Conservation (phyloP, 2,113 vertebrate species). For the Anolis sagrei region DNA sequence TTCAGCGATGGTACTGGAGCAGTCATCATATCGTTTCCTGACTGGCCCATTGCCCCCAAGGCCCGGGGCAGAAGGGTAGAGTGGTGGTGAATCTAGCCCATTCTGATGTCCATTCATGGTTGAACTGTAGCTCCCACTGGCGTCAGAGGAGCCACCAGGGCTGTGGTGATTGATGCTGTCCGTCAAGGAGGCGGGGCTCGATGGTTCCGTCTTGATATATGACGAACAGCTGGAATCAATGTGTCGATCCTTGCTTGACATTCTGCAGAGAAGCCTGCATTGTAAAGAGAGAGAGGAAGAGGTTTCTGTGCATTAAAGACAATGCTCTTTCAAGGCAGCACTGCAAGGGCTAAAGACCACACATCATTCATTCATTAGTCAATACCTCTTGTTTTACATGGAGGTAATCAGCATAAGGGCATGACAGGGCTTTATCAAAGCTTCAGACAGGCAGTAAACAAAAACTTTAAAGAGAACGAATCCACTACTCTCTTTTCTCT, state of each 20-base stretch:
- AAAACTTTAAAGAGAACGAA: slow-evolving; percentile 71
- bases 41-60: slow-evolving; percentile 89
- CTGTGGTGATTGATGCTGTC: slow-evolving; percentile 99
- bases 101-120: slow-evolving; percentile 99
- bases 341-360: slow-evolving; percentile 68
- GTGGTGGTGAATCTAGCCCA: slow-evolving; percentile 96
- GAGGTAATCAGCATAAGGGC: slow-evolving; percentile 91
- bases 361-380: slow-evolving; percentile 92
- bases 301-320: slow-evolving; percentile 72
- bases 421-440: slow-evolving; percentile 88
- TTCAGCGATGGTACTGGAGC: slow-evolving; percentile 96
- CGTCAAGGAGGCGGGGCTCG: slow-evolving; percentile 98
- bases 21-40: slow-evolving; percentile 97
- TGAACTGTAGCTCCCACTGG: slow-evolving; percentile 99
- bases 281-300: slow-evolving; percentile 42
- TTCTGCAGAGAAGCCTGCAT: slow-evolving; percentile 99
- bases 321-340: slow-evolving; percentile 61
- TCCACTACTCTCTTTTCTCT: slow-evolving; percentile 36
- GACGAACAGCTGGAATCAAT: slow-evolving; percentile 99
- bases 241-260: slow-evolving; percentile 99
- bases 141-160: slow-evolving; percentile 98
- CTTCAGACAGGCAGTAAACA: slow-evolving; percentile 79
- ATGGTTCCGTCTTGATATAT: slow-evolving; percentile 99
- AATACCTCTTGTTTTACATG: slow-evolving; percentile 97
- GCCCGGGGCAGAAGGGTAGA: slow-evolving; percentile 90